These are phyloP conservation scores for Sterrhoptilus dennistouni DNA, from an alignment of 2,113 vertebrate genomes.

Conservation along the genomic window DNA sequence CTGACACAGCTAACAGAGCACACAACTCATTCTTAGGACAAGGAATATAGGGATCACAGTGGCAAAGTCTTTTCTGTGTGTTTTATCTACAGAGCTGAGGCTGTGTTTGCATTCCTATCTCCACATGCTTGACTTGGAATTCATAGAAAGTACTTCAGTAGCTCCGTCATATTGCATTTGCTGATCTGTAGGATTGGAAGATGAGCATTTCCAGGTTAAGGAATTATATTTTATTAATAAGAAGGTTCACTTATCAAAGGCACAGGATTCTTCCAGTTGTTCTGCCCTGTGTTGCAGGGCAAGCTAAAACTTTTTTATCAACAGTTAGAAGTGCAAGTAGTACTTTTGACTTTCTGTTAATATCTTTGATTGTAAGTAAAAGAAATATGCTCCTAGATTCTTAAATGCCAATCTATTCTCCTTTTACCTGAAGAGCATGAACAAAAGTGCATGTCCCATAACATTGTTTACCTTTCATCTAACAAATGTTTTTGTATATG, in stretches of 20 bases:
- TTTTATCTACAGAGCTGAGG: not conserved
- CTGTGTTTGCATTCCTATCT: not conserved
- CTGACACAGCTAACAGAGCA: not conserved
- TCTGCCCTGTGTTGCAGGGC: not conserved
- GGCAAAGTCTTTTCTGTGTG: not conserved
- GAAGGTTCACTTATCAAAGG: not conserved
- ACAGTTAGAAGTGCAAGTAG: not conserved
- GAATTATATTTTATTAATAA: constrained; percentile 26
- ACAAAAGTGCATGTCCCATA: not conserved
- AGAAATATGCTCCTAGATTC: not conserved
- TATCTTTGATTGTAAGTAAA: not conserved
- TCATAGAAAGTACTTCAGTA: not conserved
- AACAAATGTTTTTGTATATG: not conserved
- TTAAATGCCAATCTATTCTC: not conserved
- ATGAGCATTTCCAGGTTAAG: not conserved
- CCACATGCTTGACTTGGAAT: not conserved
- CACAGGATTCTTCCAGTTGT: not conserved
- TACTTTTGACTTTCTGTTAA: not conserved
- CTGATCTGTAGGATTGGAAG: not conserved
- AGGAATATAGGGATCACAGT: not conserved
- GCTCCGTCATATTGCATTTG: not conserved
- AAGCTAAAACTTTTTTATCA: not conserved
- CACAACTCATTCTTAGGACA: not conserved
- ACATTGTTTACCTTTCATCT: not conserved
- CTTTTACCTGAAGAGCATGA: not conserved